Conservation (phyloP, 2,797 vertebrate genomes). For the Petrocephalus sullivani region DNA sequence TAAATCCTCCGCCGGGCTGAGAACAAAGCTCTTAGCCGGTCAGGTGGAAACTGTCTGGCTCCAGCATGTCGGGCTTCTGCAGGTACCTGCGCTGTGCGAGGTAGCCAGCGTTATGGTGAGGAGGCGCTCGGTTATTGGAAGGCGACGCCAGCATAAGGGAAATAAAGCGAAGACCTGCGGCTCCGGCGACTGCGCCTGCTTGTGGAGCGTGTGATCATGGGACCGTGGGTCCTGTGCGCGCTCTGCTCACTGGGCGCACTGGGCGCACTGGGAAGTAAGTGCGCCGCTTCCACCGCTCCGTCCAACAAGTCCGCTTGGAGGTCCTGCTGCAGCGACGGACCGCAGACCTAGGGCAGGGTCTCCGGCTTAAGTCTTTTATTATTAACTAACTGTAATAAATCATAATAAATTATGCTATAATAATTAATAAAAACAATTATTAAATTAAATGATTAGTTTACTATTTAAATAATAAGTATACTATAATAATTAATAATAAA, state of each 20-base stretch:
- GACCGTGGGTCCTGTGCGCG: neutral
- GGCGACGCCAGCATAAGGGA: neutral
- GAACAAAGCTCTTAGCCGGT: neutral
- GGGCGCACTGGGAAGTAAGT: neutral
- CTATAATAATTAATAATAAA: too few relatives aligned
- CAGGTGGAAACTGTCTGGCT: neutral
- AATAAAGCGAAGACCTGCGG: neutral
- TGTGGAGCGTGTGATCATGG: neutral
- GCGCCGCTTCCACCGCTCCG: too few relatives aligned
- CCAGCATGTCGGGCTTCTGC: neutral
- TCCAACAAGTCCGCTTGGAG: neutral
- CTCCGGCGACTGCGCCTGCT: neutral
- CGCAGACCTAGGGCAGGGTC: neutral
- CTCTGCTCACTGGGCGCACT: neutral
- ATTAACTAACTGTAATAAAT: too few relatives aligned
- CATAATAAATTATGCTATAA: too few relatives aligned
- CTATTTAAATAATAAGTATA: too few relatives aligned
- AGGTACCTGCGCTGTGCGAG: neutral
- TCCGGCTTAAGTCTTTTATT: neutral
- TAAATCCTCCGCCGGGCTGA: neutral
- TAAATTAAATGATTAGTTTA: too few relatives aligned
- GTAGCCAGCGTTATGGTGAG: neutral
- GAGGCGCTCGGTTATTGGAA: neutral
- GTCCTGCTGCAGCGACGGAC: neutral
- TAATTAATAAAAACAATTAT: too few relatives aligned